Percentiles rank a stretch among this genome's conserved stretches.
Conservation (phyloP, 92 coral and sea anemone species). For the Desmophyllum pertusum region DNA sequence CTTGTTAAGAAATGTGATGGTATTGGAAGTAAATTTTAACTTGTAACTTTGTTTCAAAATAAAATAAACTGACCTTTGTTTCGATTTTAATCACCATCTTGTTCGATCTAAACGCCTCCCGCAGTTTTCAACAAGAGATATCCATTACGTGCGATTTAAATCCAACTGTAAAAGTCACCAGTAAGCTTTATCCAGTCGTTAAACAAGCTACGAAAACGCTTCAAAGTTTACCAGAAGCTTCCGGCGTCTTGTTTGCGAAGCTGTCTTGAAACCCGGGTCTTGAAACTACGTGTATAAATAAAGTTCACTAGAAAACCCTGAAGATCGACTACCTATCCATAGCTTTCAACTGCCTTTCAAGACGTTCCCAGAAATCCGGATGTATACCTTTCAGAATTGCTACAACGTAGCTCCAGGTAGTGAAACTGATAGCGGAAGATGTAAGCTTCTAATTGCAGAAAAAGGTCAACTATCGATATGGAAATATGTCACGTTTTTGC, state of each 20-base stretch:
- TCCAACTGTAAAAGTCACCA: not conserved
- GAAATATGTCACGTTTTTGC: conserved; percentile 31
- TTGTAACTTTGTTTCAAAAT: not conserved
- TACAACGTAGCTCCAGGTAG: too few relatives aligned
- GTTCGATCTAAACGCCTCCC: not conserved
- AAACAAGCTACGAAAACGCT: not conserved
- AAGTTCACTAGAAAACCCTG: not conserved
- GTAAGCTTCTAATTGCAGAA: not conserved
- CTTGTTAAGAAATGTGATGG: too few relatives aligned
- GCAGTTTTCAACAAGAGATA: not conserved
- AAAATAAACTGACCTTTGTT: not conserved
- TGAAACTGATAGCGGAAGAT: conserved; percentile 6
- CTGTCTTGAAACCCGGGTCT: not conserved
- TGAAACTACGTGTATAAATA: not conserved
- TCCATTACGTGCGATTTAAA: not conserved
- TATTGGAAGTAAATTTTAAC: not conserved
- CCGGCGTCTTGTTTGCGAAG: not conserved
- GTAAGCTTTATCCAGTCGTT: not conserved
- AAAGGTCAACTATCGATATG: not conserved
- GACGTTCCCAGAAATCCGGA: not conserved
- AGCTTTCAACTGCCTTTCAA: not conserved
- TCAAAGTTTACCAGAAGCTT: not conserved
- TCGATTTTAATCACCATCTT: not conserved
- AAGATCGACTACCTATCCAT: not conserved
- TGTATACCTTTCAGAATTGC: not conserved